These are phyloP conservation scores for Diplodus sargus DNA, from an alignment of 2,797 vertebrate genomes.

Conservation along the genomic window DNA sequence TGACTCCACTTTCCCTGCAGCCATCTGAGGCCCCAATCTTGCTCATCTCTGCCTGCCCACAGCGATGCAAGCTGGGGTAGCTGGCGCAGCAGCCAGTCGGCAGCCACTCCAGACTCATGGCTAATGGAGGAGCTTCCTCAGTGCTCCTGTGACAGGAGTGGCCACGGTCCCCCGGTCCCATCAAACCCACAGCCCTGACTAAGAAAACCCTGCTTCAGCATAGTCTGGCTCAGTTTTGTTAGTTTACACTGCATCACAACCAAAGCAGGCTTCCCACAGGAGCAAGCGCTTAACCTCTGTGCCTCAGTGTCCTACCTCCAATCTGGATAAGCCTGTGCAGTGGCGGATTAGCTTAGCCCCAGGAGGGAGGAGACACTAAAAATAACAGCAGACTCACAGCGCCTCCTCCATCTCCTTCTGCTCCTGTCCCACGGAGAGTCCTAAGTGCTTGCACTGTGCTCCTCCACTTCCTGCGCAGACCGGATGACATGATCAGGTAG, in stretches of 20 bases:
- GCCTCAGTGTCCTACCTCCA: slow-evolving; percentile 54
- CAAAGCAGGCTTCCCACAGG: slow-evolving; percentile 12
- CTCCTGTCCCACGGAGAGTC: slow-evolving; percentile 46
- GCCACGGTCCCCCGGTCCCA: slow-evolving; percentile 7
- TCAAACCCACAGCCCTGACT: slow-evolving; percentile 12
- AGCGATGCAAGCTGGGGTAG: slow-evolving; percentile 34
- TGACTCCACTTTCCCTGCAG: background rate
- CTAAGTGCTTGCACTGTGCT: slow-evolving; percentile 23
- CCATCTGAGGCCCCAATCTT: slow-evolving; percentile 21
- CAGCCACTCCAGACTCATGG: slow-evolving; percentile 66
- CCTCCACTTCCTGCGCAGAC: slow-evolving; percentile 58
- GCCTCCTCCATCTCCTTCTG: slow-evolving; percentile 46
- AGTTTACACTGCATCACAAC: slow-evolving; percentile 3
- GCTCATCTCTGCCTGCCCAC: slow-evolving; percentile 4
- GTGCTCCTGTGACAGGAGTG: background rate
- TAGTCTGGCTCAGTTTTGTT: slow-evolving; percentile 17
- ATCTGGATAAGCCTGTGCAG: slow-evolving; percentile 63
- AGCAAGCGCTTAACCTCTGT: slow-evolving; percentile 35
- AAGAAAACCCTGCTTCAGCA: slow-evolving; percentile 21
- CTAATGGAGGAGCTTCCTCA: slow-evolving; percentile 11
- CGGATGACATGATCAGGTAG: slow-evolving; percentile 54
- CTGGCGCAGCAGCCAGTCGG: slow-evolving; percentile 57
- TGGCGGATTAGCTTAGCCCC: slow-evolving; percentile 55
- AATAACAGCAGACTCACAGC: slow-evolving; percentile 71
- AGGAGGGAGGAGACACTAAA: slow-evolving; percentile 64